Evolutionary conservation across 2,113 vertebrate genomes (phyloP).

Genomic region (Crotalus tigris): DNA sequence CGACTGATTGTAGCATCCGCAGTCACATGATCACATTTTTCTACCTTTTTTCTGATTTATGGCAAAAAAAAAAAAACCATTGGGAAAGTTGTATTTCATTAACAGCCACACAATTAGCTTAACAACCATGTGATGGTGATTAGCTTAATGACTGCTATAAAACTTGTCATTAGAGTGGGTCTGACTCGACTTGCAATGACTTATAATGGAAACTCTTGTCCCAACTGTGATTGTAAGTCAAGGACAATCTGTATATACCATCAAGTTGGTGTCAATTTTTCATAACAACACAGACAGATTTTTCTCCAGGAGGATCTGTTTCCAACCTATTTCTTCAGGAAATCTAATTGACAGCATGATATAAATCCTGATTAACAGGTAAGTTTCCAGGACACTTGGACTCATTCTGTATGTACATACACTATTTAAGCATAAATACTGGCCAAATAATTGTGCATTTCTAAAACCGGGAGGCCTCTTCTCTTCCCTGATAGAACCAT

Average conservation of each 20-base stretch:
- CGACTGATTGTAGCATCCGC: not conserved
- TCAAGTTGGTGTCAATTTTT: not conserved
- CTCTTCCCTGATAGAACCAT: not conserved
- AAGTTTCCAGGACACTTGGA: not conserved
- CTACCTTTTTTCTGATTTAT: not conserved
- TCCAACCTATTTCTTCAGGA: not conserved
- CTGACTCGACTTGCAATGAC: not conserved
- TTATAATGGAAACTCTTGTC: not conserved
- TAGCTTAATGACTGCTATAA: not conserved
- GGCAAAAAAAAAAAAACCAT: not conserved
- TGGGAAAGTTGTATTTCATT: not conserved
- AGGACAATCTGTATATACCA: not conserved
- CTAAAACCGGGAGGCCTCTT: not conserved
- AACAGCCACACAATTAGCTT: not conserved
- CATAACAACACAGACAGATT: not conserved
- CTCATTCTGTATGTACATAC: not conserved
- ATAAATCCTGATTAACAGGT: not conserved
- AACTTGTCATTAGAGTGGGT: not conserved
- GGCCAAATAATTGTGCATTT: not conserved
- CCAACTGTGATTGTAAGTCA: not conserved
- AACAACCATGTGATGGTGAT: not conserved
- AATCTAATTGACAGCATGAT: not conserved
- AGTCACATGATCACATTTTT: not conserved
- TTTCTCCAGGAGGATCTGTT: not conserved
- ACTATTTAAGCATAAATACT: not conserved